phyloP scores from a whole-genome alignment of 2,888 invertebrate genomes.

The Cinara cedri region DNA sequence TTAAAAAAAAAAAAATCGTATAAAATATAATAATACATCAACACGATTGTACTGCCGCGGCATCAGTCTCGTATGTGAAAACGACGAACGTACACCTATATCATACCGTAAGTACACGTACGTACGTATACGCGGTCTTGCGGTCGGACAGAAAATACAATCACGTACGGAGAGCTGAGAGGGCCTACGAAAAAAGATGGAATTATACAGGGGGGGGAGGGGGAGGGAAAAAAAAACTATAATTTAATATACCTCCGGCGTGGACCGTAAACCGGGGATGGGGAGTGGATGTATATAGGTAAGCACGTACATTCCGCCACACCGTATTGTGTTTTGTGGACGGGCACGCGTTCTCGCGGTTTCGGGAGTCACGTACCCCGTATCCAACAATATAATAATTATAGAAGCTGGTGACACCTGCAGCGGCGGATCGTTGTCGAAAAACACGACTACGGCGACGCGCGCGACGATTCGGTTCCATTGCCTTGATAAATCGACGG shows the following conservation, averaged over 20 bases:
- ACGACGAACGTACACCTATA: neutral
- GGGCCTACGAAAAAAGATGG: neutral
- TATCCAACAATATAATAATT: neutral
- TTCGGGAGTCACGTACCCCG: constrained; percentile 49
- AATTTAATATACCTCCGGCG: constrained; percentile 41
- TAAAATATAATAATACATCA: constrained; percentile 30
- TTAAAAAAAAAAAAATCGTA: too few relatives aligned
- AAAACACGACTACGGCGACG: too few relatives aligned
- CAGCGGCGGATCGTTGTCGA: constrained; percentile 6
- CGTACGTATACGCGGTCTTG: constrained; percentile 23
- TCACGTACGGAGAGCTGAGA: constrained; percentile 36
- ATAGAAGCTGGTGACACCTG: constrained; percentile 3
- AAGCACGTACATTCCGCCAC: neutral
- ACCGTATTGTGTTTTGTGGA: too few relatives aligned
- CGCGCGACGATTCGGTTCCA: neutral
- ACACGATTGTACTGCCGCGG: neutral
- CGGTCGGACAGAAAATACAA: constrained; percentile 37
- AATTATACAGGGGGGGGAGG: too few relatives aligned
- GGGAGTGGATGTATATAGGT: neutral
- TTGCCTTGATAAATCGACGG: too few relatives aligned
- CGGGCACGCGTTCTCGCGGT: constrained; percentile 46
- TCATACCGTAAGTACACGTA: neutral
- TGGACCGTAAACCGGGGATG: too few relatives aligned
- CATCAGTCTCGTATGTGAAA: too few relatives aligned
- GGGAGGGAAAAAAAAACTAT: neutral